Conservation (phyloP, 2,888 invertebrate species). For the Desoria tigrina region DNA sequence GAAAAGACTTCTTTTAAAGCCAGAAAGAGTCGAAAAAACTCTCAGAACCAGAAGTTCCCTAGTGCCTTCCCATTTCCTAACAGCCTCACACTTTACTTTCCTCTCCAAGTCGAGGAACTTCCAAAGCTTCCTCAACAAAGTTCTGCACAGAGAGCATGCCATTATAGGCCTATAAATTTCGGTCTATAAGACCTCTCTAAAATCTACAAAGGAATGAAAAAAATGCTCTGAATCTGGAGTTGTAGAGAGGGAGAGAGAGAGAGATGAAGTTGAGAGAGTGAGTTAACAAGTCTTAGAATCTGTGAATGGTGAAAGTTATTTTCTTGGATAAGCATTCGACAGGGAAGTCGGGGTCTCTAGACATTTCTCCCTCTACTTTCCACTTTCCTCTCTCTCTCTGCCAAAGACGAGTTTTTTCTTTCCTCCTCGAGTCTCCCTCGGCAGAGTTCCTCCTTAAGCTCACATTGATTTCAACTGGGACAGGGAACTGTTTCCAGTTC, state of each 20-base stretch:
- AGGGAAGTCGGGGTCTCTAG: conserved; percentile 23
- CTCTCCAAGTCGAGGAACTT: background rate
- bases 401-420: conserved; percentile 17
- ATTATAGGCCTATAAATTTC: background rate
- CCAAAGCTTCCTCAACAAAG: background rate
- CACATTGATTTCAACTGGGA: conserved; percentile 27
- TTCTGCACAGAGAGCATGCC: no score
- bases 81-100: background rate
- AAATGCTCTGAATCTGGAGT: background rate
- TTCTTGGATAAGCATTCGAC: conserved; percentile 40
- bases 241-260: background rate
- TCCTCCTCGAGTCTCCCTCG: background rate
- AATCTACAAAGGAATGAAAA: conserved; percentile 8
- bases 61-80: background rate
- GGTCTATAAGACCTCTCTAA: background rate
- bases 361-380: conserved; percentile 30
- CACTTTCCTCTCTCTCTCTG: conserved; percentile 24
- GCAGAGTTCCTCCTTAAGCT: background rate
- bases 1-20: no score
- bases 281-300: conserved; percentile 25
- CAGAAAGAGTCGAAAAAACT: no score
- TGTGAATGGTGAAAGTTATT: conserved; percentile 43
- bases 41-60: conserved; percentile 1
- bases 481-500: conserved; percentile 16
- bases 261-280: background rate